These are phyloP conservation scores for Dasypus novemcinctus DNA, from an alignment of 2,113 vertebrate genomes.

Conservation along the genomic window DNA sequence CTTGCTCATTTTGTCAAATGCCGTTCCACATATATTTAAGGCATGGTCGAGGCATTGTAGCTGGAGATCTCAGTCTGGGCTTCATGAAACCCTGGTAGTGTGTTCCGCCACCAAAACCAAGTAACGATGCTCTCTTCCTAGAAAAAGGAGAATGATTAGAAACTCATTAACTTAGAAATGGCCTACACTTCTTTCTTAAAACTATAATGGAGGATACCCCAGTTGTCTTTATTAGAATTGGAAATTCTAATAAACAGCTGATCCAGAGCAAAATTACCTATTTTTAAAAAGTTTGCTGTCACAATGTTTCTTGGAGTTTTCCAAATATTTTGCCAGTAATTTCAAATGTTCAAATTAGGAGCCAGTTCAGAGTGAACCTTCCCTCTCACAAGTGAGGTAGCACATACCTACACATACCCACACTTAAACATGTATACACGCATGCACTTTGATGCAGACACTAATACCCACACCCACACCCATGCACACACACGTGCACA, in stretches of 20 bases:
- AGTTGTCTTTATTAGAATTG: background rate
- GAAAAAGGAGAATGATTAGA: background rate
- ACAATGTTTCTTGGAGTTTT: background rate
- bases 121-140: background rate
- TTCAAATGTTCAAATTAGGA: background rate
- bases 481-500: too few species aligned
- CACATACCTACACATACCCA: background rate
- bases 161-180: background rate
- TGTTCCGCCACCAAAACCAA: too few species aligned
- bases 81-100: background rate
- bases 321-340: background rate
- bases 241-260: background rate
- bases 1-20: background rate
- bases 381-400: background rate
- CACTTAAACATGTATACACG: background rate
- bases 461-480: too few species aligned
- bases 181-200: background rate
- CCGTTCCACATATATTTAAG: background rate
- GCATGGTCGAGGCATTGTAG: rapidly evolving
- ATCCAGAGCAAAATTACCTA: background rate
- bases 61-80: background rate
- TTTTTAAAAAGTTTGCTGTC: background rate
- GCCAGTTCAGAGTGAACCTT: background rate
- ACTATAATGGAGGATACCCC: background rate
- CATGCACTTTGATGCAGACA: too few species aligned